Conservation (phyloP, 2,113 vertebrate genomes). For the Pipa parva region DNA sequence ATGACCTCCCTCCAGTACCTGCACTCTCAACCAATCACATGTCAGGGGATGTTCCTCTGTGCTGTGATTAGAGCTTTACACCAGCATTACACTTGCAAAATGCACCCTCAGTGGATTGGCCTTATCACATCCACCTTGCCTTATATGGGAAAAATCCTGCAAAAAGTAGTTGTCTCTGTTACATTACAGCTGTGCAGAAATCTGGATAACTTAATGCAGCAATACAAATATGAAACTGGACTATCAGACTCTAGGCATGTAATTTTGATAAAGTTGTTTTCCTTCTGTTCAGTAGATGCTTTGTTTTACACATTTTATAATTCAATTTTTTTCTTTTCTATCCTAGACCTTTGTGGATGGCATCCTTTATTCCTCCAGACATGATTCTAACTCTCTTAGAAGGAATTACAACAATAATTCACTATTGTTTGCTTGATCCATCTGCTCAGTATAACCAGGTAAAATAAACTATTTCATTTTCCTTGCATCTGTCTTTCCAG, state of each 20-base stretch:
- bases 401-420: slow-evolving; percentile 95
- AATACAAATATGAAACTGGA: slow-evolving; percentile 91
- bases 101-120: slow-evolving; percentile 97
- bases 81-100: slow-evolving; percentile 93
- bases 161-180: slow-evolving; percentile 90
- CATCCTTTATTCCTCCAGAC: slow-evolving; percentile 89
- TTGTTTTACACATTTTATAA: slow-evolving; percentile 4
- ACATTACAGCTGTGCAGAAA: slow-evolving; percentile 95
- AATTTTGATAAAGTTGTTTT: not conserved
- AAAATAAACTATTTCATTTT: too few species aligned
- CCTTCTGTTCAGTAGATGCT: not conserved
- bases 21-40: slow-evolving; percentile 92
- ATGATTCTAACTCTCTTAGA: slow-evolving; percentile 91
- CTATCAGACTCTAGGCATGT: slow-evolving; percentile 79
- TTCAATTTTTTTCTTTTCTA: slow-evolving; percentile 7
- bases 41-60: slow-evolving; percentile 96
- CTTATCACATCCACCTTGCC: slow-evolving; percentile 92
- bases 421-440: slow-evolving; percentile 93
- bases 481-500: too few species aligned
- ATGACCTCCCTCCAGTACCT: slow-evolving; percentile 94
- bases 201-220: slow-evolving; percentile 92
- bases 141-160: slow-evolving; percentile 92
- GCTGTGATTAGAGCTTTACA: slow-evolving; percentile 92
- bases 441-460: slow-evolving; percentile 95
- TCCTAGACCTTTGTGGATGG: slow-evolving; percentile 90